phyloP scores from a whole-genome alignment of 2,797 vertebrate species.

The Enteromius argenteus region DNA sequence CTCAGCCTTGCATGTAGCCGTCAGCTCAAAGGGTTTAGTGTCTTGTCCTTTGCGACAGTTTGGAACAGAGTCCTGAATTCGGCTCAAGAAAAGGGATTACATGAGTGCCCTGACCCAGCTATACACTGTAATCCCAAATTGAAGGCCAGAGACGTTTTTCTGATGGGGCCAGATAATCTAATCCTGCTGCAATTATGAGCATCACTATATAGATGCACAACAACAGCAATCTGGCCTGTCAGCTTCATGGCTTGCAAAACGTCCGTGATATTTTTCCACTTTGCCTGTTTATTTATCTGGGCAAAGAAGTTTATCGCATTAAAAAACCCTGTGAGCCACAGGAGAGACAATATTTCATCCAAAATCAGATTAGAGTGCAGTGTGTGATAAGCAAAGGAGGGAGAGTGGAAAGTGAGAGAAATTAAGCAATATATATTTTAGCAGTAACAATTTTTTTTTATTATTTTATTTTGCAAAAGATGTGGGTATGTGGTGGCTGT shows the following conservation, averaged over 20 bases:
- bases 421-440: not conserved
- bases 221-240: not conserved
- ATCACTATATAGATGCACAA: not conserved
- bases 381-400: not conserved
- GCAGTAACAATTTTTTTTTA: not conserved
- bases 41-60: not conserved
- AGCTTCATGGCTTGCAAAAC: not conserved
- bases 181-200: not conserved
- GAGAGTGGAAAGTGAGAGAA: not conserved
- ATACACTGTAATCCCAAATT: slow-evolving; percentile 30
- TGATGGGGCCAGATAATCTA: slow-evolving; percentile 27
- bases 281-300: not conserved
- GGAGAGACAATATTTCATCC: slow-evolving; percentile 25
- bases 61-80: not conserved
- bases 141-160: slow-evolving; percentile 30
- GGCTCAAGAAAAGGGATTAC: slow-evolving; percentile 31
- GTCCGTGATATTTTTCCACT: not conserved
- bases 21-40: slow-evolving; percentile 1
- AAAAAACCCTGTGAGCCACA: slow-evolving; percentile 19
- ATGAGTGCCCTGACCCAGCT: not conserved
- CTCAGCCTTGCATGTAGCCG: not conserved
- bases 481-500: not conserved
- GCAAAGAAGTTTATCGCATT: slow-evolving; percentile 48
- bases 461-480: not conserved
- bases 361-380: slow-evolving; percentile 45